Evolutionary conservation across 64 coral and sea anemone genomes (phyloP).

Genomic region (Dendronephthya gigantea): DNA sequence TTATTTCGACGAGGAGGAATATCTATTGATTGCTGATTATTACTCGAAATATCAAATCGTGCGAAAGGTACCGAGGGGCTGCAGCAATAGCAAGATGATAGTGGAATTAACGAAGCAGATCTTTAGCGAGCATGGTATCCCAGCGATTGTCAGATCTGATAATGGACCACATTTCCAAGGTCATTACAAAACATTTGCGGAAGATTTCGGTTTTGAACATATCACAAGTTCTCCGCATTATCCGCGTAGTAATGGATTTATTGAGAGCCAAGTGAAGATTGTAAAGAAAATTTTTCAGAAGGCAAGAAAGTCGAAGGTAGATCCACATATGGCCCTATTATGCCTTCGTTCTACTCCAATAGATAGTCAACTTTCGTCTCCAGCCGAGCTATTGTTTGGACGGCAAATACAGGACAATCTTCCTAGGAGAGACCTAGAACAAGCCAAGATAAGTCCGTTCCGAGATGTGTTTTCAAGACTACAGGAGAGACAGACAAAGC

Average conservation of each 20-base stretch:
- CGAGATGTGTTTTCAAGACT: too few species aligned
- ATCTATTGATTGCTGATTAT: constrained; percentile 41
- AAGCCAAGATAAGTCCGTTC: too few species aligned
- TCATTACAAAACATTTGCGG: constrained; percentile 18
- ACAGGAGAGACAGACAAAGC: too few species aligned
- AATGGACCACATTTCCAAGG: constrained; percentile 36
- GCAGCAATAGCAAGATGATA: constrained; percentile 28
- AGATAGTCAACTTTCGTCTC: constrained; percentile 24
- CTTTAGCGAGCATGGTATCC: constrained; percentile 36
- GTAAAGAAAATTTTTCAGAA: background rate
- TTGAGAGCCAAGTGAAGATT: constrained; percentile 25
- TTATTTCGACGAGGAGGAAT: constrained; percentile 17
- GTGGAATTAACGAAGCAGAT: constrained; percentile 31
- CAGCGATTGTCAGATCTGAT: constrained; percentile 28
- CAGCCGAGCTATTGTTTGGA: too few species aligned
- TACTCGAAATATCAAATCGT: constrained; percentile 31
- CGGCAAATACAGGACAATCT: constrained; percentile 35
- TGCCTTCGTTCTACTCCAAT: constrained; percentile 22
- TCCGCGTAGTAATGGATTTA: constrained; percentile 28
- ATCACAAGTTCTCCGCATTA: background rate
- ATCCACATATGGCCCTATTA: background rate
- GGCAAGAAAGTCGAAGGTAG: background rate
- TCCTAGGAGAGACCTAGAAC: constrained; percentile 31
- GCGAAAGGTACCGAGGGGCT: constrained; percentile 18
- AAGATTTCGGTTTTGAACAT: constrained; percentile 38